Conservation (phyloP, 1,140 invertebrate genomes). For the Eufriesea mexicana region DNA sequence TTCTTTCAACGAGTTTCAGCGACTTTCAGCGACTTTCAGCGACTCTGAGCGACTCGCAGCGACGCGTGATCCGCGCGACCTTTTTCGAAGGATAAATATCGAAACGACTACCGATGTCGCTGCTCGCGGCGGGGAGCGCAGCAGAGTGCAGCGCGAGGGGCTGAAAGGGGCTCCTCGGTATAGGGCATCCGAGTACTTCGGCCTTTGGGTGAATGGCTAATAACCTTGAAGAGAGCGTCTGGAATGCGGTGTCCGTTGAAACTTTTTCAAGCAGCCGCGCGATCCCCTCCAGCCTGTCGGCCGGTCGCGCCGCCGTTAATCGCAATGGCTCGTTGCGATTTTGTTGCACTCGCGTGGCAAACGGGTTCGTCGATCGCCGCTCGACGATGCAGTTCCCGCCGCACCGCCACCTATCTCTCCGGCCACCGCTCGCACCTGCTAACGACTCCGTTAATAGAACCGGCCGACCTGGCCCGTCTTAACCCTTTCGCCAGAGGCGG, state of each 20-base stretch:
- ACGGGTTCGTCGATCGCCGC: background rate
- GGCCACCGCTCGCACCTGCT: slow-evolving; percentile 10
- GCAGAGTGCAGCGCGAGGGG: background rate
- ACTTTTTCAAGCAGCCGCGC: slow-evolving; percentile 70
- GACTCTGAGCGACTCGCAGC: no score
- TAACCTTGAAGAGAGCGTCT: slow-evolving; percentile 76
- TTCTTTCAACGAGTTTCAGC: no score
- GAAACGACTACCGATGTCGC: no score
- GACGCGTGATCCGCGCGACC: no score
- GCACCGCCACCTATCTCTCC: background rate
- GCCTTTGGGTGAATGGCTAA: slow-evolving; percentile 77
- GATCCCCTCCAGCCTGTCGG: background rate
- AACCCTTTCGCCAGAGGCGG: no score
- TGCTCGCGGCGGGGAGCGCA: background rate
- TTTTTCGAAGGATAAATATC: no score
- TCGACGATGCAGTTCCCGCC: background rate
- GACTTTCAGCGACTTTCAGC: no score
- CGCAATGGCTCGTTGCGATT: background rate
- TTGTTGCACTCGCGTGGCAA: background rate
- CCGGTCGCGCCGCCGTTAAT: background rate
- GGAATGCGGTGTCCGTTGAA: slow-evolving; percentile 75
- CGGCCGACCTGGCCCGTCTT: background rate
- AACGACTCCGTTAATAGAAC: slow-evolving; percentile 22
- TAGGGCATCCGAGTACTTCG: slow-evolving; percentile 66
- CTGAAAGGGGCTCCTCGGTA: background rate